Evolutionary conservation across 2,113 vertebrate species (phyloP), one percentile per base, ranked within the genome.

Genomic region (Struthidea cinerea): DNA sequence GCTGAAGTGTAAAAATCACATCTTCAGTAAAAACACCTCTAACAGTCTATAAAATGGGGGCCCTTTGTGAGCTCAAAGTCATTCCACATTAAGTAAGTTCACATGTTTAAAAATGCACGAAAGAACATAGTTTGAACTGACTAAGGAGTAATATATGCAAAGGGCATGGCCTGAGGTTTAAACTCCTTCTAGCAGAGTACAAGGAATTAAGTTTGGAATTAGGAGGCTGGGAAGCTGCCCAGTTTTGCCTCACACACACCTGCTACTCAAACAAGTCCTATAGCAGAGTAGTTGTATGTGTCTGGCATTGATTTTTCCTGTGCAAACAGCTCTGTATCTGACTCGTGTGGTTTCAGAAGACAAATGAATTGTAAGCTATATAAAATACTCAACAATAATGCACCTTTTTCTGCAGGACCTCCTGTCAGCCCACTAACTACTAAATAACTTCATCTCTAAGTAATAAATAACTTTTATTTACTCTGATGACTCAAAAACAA

Each of bases 381-480:
- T 17, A 77, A 87, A 89, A 89, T 71, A 91, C 13, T 56, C 35
- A 68, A 49, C 37, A 89, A 10, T 35, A 79, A 79, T 53, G 20
- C 30, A 60, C 13, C 35, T 82, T 81, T 75, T 89, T 56, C 73
- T 87, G 37, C 21, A 83, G 37, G 26, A 80, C 33, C 37, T 79
- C 67, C 20, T 83, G 16, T 67, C 68, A 64, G 44, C n/a, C 41
- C 35, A 42, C 41, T 81, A 49, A 59, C 64, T 91, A 79, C 56
- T 79, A 73, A 64, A 69, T 87, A 82, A 78, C 57, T 89, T 73
- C 10, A 76, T 57, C 32, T 79, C 57, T 73, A 73, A 61, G 13
- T 82, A 90, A 93, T 65, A 57, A 76, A 87, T 94, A 89, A 73
- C 57, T 76, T 87, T 24, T 67, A n/a, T 87, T 89, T 96, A 70